Base-by-base conservation (phyloP, 2,797 vertebrate genomes). In the Nannoperca obscura region DNA sequence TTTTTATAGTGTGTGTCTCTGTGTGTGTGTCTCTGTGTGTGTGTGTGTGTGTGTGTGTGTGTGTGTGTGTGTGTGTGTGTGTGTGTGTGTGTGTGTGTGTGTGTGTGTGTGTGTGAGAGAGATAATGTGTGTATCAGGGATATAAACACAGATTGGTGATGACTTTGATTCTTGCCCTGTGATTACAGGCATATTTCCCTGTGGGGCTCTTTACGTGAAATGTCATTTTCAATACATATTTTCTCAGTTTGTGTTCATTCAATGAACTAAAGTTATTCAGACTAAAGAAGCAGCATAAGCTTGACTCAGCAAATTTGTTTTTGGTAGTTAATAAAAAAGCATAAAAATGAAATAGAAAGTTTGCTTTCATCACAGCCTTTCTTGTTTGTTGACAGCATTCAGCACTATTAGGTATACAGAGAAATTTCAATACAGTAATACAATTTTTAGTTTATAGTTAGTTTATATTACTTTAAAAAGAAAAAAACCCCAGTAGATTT, bases 101-200 rank as follows among this genome's bases (percentile, higher is more conserved):
- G 24, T 27, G 24, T 27, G 36, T 38, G 36, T 38, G 36, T 36
- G 7, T 12, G 36, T 57, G 19, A 53, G 36, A 70, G 57, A 34
- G 36, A 61, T 65, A 38, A 38, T 76, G 30, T 73, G 30, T 72
- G 9, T 59, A 42, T 76, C 40, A 11, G 77, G 60, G 76, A 81
- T 79, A 52, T 71, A 74, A 69, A 80, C 68, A 69, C 20, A 10
- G 38, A 65, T 67, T 34, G 24, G 17, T 30, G 17, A 58, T 50
- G 11, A 71, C 19, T 61, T 49, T 40, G 14, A 68, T 15, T 76
- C 1, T 65, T 54, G n/a, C 0, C 27, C 11, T 58, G 10, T 47
- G 11, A 46, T 54, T 7, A 34, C n/a, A 11, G 13, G 3, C 5
- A 15, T 46, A 46, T 59, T 50, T n/a, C 22, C 2, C 13, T 8